Conservation (phyloP, 1,140 invertebrate genomes). For the Leptopilina clavipes region DNA sequence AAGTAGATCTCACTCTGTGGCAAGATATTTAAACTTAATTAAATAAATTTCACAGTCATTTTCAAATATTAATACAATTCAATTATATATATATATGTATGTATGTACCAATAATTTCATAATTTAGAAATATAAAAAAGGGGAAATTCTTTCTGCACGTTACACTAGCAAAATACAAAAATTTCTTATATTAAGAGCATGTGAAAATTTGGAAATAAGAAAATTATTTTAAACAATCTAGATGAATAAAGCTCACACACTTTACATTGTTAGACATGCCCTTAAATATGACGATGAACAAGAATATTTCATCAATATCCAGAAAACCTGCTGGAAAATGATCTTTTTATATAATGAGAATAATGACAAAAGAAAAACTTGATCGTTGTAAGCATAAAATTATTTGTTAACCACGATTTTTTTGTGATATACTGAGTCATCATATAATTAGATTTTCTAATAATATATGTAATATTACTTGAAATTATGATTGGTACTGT, state of each 20-base stretch:
- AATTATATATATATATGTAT: too few species aligned
- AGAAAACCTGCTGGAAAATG: conserved; percentile 21
- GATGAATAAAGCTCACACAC: too few species aligned
- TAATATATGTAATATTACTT: background rate
- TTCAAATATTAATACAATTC: background rate
- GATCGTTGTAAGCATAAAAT: background rate
- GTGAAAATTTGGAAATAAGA: background rate
- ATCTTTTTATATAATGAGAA: background rate
- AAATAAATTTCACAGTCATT: conserved; percentile 1
- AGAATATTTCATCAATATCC: background rate
- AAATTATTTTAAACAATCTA: background rate
- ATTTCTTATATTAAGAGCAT: background rate
- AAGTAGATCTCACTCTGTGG: background rate
- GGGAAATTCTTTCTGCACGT: background rate
- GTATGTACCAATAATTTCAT: conserved; percentile 1
- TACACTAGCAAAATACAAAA: background rate
- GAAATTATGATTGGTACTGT: background rate
- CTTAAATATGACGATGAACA: too few species aligned
- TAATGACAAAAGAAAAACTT: background rate
- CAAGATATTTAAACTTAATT: background rate
- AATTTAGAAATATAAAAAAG: background rate
- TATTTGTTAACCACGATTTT: background rate
- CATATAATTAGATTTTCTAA: background rate
- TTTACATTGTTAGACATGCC: background rate
- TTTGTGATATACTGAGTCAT: conserved; percentile 9